phyloP scores from a whole-genome alignment of 2,888 invertebrate genomes.

The Euspilapteryx auroguttella region DNA sequence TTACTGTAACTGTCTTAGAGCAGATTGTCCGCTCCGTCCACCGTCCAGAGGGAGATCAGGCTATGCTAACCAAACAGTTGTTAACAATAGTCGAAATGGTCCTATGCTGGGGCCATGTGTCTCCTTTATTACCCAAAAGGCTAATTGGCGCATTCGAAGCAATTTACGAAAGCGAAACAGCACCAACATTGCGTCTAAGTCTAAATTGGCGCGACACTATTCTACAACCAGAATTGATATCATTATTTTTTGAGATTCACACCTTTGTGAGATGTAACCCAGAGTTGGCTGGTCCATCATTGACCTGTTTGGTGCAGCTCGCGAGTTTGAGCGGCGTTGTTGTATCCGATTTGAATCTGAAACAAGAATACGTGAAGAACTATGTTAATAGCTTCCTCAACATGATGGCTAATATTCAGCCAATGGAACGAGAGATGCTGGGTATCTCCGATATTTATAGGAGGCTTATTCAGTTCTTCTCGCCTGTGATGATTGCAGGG shows the following conservation, averaged over 20 bases:
- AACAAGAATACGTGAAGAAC: constrained; percentile 45
- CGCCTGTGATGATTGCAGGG: constrained; percentile 35
- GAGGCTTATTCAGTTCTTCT: constrained; percentile 43
- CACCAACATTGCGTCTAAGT: constrained; percentile 65
- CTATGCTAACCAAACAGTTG: constrained; percentile 66
- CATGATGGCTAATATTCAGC: constrained; percentile 43
- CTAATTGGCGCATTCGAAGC: constrained; percentile 72
- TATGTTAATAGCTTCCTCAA: constrained; percentile 45
- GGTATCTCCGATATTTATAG: constrained; percentile 49
- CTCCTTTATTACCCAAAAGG: constrained; percentile 67
- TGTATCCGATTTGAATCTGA: constrained; percentile 28
- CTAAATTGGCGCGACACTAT: constrained; percentile 76
- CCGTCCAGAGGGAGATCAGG: constrained; percentile 50
- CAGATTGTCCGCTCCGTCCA: constrained; percentile 43
- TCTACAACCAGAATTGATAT: constrained; percentile 70
- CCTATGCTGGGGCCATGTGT: constrained; percentile 81
- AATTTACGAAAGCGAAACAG: constrained; percentile 68
- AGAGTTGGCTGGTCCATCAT: constrained; percentile 74
- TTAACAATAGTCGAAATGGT: constrained; percentile 79
- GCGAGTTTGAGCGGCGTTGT: constrained; percentile 45
- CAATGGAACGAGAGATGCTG: constrained; percentile 39
- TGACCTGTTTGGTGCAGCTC: constrained; percentile 82
- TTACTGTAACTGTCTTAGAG: constrained; percentile 43
- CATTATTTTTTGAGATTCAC: constrained; percentile 82
- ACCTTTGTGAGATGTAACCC: constrained; percentile 78